Percentiles rank a stretch among this genome's conserved stretches.
These are phyloP conservation scores for Forficula auricularia DNA, from an alignment of 1,140 invertebrate species.

Conservation along the genomic window DNA sequence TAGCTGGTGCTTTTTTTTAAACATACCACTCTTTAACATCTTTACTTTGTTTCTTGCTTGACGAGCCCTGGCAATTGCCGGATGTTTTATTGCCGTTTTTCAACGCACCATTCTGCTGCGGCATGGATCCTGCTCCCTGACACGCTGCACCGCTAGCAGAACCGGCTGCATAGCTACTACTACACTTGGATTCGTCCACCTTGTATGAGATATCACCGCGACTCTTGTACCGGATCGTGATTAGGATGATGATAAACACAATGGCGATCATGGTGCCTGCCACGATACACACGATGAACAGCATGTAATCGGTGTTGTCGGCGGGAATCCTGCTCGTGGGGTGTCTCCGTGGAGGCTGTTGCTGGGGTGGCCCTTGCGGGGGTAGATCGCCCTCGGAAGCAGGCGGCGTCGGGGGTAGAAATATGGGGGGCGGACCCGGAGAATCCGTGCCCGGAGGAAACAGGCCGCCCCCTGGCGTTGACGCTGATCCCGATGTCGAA, in stretches of 20 bases:
- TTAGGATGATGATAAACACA: conserved; percentile 73
- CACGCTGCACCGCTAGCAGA: conserved; percentile 55
- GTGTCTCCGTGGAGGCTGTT: conserved; percentile 40
- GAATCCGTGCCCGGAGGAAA: conserved; percentile 8
- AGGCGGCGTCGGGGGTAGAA: conserved; percentile 8
- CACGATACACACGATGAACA: conserved; percentile 70
- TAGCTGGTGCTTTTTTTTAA: conserved; percentile 33
- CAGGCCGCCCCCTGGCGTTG: conserved; percentile 10
- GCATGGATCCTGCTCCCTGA: conserved; percentile 28
- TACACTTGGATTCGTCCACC: conserved; percentile 63
- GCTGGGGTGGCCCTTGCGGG: conserved; percentile 11
- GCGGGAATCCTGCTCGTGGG: conserved; percentile 20
- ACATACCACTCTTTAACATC: conserved; percentile 91
- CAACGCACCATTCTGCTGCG: conserved; percentile 25
- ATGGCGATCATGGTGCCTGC: conserved; percentile 80
- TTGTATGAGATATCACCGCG: conserved; percentile 76
- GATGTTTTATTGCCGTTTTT: conserved; percentile 23
- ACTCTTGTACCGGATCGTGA: conserved; percentile 77
- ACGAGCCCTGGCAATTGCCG: conserved; percentile 24
- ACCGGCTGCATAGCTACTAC: conserved; percentile 44
- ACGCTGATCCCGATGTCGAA: background rate
- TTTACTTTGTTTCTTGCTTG: conserved; percentile 61
- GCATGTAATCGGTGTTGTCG: conserved; percentile 37
- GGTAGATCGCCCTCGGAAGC: conserved; percentile 10
- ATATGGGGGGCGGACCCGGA: conserved; percentile 6